Percentiles rank a stretch among this genome's conserved stretches.
These are phyloP conservation scores for Drosophila cracens DNA, from an alignment of 2,888 invertebrate genomes.

Conservation along the genomic window DNA sequence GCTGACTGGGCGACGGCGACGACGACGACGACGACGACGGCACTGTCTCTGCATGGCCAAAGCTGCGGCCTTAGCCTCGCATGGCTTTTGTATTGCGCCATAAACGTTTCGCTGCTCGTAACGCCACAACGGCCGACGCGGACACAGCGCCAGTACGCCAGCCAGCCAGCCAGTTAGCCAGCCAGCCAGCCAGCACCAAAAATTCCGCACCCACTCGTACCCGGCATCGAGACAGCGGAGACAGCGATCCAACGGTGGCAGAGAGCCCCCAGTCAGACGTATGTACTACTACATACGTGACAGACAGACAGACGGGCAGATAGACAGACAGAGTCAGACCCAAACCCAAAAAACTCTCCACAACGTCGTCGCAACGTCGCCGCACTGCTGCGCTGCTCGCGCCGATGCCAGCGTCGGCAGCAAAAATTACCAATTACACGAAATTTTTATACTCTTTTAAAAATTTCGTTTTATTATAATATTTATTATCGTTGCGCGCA, in stretches of 20 bases:
- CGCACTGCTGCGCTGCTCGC: constrained; percentile 51
- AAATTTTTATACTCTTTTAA: constrained; percentile 85
- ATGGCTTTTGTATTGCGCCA: constrained; percentile 85
- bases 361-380: constrained; percentile 52
- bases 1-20: constrained; percentile 62
- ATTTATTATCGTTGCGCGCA: constrained; percentile 85
- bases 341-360: constrained; percentile 45
- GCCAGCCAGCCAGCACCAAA: constrained; percentile 36
- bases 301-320: constrained; percentile 21
- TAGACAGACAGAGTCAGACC: constrained; percentile 27
- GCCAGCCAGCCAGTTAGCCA: constrained; percentile 11
- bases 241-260: constrained; percentile 51
- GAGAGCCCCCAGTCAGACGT: constrained; percentile 37
- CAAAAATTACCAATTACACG: constrained; percentile 85
- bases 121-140: constrained; percentile 85
- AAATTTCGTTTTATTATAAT: constrained; percentile 85
- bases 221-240: constrained; percentile 49
- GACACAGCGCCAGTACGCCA: constrained; percentile 63
- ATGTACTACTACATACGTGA: constrained; percentile 9
- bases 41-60: constrained; percentile 72
- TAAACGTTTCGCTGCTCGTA: constrained; percentile 86
- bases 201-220: constrained; percentile 47
- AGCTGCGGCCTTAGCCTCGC: constrained; percentile 77
- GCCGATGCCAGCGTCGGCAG: constrained; percentile 68
- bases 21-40: constrained; percentile 34